These are phyloP conservation scores for Euwallacea similis DNA, from an alignment of 1,140 invertebrate genomes.

Conservation along the genomic window DNA sequence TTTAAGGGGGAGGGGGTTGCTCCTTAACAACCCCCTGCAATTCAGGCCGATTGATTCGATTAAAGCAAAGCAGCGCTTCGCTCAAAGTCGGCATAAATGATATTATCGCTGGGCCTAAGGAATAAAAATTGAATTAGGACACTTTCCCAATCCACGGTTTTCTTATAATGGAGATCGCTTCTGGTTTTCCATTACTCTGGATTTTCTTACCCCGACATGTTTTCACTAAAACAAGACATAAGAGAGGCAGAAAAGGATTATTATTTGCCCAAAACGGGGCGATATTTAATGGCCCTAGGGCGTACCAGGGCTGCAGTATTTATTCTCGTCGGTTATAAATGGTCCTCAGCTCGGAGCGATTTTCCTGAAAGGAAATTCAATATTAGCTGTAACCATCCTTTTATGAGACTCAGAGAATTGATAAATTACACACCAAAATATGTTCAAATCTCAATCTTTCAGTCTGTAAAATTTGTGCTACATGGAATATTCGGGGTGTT, in stretches of 20 bases:
- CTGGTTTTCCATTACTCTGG: not conserved
- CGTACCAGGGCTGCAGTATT: not conserved
- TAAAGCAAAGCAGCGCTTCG: conserved; percentile 19
- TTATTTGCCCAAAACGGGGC: not conserved
- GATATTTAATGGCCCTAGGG: conserved; percentile 1
- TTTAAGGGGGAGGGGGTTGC: no score
- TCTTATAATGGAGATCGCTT: not conserved
- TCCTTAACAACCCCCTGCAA: not conserved
- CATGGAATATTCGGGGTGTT: not conserved
- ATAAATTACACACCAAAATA: not conserved
- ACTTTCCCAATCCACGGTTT: not conserved
- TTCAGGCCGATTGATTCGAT: conserved; percentile 20
- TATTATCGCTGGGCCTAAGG: conserved; percentile 9
- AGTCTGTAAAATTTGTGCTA: not conserved
- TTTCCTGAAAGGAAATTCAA: not conserved
- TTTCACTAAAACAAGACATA: not conserved
- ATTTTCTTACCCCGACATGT: not conserved
- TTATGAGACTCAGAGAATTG: not conserved
- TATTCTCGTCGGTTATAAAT: not conserved
- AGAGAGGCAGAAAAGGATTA: not conserved
- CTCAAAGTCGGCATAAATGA: conserved; percentile 15
- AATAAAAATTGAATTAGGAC: conserved; percentile 18
- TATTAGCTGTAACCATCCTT: not conserved
- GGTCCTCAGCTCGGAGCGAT: not conserved
- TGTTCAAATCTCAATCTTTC: not conserved